Evolutionary conservation across 1,140 invertebrate genomes (phyloP).

Genomic region (Aphelinus atriplicis): DNA sequence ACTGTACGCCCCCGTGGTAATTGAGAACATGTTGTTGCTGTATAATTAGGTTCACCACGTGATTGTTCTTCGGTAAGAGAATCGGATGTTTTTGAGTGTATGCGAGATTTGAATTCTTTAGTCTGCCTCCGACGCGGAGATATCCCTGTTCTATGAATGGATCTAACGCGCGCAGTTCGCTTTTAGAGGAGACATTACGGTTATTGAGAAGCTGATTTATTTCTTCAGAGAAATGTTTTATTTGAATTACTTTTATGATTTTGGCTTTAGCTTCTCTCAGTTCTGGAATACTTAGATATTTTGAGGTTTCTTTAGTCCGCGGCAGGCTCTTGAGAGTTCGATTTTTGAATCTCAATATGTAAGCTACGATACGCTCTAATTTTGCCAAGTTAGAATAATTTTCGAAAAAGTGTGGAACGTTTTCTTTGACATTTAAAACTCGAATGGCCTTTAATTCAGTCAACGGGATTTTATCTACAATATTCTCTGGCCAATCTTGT

Average conservation of each 20-base stretch:
- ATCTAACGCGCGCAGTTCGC: neutral
- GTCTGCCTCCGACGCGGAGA: constrained; percentile 48
- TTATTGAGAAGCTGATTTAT: neutral
- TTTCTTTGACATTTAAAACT: neutral
- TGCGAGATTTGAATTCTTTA: constrained; percentile 30
- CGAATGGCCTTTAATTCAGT: neutral
- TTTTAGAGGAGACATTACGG: neutral
- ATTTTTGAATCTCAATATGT: neutral
- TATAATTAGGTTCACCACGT: constrained; percentile 36
- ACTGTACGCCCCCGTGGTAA: constrained; percentile 45
- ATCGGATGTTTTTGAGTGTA: too few species aligned
- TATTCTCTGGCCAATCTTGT: constrained; percentile 5
- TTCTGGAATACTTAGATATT: neutral
- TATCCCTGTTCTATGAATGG: constrained; percentile 21
- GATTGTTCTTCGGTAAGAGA: too few species aligned
- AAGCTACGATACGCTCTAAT: neutral
- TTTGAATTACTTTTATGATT: neutral
- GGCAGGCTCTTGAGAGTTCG: neutral
- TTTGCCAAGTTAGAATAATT: neutral
- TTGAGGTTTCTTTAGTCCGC: neutral
- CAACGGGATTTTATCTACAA: neutral
- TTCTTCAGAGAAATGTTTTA: neutral
- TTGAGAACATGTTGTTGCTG: constrained; percentile 38
- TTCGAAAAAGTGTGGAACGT: neutral
- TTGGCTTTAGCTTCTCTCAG: neutral